These are phyloP conservation scores for Lophius piscatorius DNA, from an alignment of 2,113 vertebrate genomes.

Conservation along the genomic window DNA sequence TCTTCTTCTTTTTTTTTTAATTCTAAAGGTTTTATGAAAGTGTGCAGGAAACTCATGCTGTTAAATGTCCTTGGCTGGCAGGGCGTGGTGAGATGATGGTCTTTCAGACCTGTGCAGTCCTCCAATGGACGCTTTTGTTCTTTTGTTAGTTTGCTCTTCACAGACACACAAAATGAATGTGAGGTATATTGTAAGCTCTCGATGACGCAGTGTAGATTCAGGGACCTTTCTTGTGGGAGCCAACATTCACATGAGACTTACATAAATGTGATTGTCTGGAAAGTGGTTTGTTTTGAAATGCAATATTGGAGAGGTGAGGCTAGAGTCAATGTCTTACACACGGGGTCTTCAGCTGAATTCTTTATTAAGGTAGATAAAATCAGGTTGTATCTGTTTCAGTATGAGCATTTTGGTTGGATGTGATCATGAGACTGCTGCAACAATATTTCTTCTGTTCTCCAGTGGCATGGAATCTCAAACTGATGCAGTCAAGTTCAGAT, in stretches of 20 bases:
- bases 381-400: too few species aligned
- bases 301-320: not conserved
- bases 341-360: too few species aligned
- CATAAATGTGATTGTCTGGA: constrained; percentile 3
- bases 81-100: constrained; percentile 68
- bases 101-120: constrained; percentile 37
- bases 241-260: constrained; percentile 2
- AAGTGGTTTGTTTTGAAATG: not conserved
- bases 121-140: constrained; percentile 48
- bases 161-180: constrained; percentile 35
- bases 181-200: constrained; percentile 20
- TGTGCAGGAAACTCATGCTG: constrained; percentile 22
- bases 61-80: constrained; percentile 45
- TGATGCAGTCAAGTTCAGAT: constrained; percentile 22
- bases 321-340: too few species aligned
- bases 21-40: not conserved
- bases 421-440: too few species aligned
- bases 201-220: constrained; percentile 2
- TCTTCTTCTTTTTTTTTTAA: too few species aligned
- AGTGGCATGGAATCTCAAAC: constrained; percentile 4
- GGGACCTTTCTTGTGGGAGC: constrained; percentile 24
- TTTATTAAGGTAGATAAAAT: too few species aligned
- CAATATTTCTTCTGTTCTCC: too few species aligned
- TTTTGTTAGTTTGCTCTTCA: constrained; percentile 52
- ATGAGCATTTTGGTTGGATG: too few species aligned